Percentiles rank a stretch among this genome's conserved stretches.
Conservation (phyloP, 2,113 vertebrate genomes). For the Machaerirhynchus nigripectus region DNA sequence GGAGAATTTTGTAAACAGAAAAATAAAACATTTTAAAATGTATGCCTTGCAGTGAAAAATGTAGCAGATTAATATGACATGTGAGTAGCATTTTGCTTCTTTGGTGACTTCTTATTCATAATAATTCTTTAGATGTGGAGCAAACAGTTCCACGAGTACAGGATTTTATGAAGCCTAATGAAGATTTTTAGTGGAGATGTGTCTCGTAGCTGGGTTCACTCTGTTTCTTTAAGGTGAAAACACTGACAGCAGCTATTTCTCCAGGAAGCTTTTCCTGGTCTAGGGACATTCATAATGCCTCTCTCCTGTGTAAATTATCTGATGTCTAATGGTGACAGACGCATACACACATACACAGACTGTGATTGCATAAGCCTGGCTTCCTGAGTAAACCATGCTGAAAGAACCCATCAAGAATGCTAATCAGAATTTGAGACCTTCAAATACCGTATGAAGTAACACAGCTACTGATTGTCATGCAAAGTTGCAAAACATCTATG, state of each 20-base stretch:
- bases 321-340: constrained; percentile 65
- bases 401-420: constrained; percentile 58
- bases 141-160: not conserved
- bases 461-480: not conserved
- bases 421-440: constrained; percentile 35
- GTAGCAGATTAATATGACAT: not conserved
- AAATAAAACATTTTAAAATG: not conserved
- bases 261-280: constrained; percentile 19
- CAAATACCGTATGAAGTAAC: not conserved
- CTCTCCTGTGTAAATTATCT: constrained; percentile 59
- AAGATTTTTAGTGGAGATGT: not conserved
- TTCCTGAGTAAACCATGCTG: constrained; percentile 54
- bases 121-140: not conserved
- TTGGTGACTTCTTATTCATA: not conserved
- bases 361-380: constrained; percentile 62
- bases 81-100: not conserved
- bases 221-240: not conserved
- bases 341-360: constrained; percentile 54
- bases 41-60: not conserved
- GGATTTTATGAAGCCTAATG: not conserved
- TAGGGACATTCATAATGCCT: constrained; percentile 48
- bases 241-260: constrained; percentile 7
- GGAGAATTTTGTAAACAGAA: not conserved
- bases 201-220: not conserved
- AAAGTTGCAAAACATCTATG: not conserved